Evolutionary conservation across 1,140 invertebrate genomes (phyloP).

Genomic region (Neelides sp.): DNA sequence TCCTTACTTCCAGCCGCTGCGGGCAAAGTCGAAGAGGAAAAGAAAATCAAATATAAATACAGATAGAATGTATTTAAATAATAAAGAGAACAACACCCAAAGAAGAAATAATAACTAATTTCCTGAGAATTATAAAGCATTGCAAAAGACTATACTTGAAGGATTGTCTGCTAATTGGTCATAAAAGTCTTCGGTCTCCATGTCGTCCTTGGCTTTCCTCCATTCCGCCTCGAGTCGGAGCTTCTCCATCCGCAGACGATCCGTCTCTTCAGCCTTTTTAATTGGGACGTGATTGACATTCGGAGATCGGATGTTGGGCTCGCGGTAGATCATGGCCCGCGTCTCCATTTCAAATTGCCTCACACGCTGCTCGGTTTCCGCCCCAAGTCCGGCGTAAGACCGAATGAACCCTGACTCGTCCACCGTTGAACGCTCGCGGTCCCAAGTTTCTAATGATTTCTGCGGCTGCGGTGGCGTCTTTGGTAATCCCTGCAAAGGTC

Average conservation of each 20-base stretch:
- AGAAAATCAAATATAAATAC: slow-evolving; percentile 1
- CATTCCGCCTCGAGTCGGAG: slow-evolving; percentile 47
- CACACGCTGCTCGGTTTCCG: slow-evolving; percentile 47
- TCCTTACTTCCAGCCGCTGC: no score
- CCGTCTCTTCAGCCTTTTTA: slow-evolving; percentile 16
- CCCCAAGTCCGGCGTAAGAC: slow-evolving; percentile 26
- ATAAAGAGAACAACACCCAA: slow-evolving; percentile 13
- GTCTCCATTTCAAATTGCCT: slow-evolving; percentile 58
- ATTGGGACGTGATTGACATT: slow-evolving; percentile 25
- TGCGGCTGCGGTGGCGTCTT: slow-evolving; percentile 2
- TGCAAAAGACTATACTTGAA: no score
- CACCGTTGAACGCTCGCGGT: slow-evolving; percentile 14
- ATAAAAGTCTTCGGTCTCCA: slow-evolving; percentile 49
- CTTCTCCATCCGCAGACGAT: slow-evolving; percentile 38
- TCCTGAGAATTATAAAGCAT: slow-evolving; percentile 7
- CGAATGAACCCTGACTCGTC: slow-evolving; percentile 28
- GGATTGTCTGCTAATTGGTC: slow-evolving; percentile 44
- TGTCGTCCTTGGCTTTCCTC: slow-evolving; percentile 47
- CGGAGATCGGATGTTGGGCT: slow-evolving; percentile 36
- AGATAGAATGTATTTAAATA: slow-evolving; percentile 8
- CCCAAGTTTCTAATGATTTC: neutral
- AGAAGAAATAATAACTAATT: slow-evolving; percentile 5
- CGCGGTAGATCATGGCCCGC: slow-evolving; percentile 50
- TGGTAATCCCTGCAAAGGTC: slow-evolving; percentile 22
- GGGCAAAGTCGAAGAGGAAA: no score